These are phyloP conservation scores for Baryphthengus martii DNA, from an alignment of 2,113 vertebrate genomes.

Conservation along the genomic window DNA sequence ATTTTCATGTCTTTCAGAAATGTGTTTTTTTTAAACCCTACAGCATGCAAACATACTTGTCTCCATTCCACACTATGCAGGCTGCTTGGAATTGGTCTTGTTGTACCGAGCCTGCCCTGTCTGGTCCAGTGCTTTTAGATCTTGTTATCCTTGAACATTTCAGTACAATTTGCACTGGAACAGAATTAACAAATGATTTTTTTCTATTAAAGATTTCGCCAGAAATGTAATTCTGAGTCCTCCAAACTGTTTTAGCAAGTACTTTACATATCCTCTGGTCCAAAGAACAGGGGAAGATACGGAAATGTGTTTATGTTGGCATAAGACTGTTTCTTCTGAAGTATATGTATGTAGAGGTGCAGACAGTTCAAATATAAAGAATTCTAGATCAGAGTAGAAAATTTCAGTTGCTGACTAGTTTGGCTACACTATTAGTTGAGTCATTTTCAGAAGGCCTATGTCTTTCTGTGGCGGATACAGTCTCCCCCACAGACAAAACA, in stretches of 20 bases:
- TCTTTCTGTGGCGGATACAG: too few relatives aligned
- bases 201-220: neutral
- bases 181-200: neutral
- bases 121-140: neutral
- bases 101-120: neutral
- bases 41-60: neutral
- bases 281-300: neutral
- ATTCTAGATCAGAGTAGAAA: neutral
- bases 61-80: neutral
- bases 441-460: neutral
- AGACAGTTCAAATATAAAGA: neutral
- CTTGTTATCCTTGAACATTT: neutral
- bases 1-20: neutral
- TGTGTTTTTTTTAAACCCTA: accelerated
- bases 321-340: neutral
- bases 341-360: neutral
- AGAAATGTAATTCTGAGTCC: neutral
- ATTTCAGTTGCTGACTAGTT: neutral
- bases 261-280: neutral
- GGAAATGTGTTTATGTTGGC: neutral
- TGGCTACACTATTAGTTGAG: neutral
- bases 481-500: too few relatives aligned
- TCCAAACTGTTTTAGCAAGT: neutral
- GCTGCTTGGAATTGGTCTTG: neutral
- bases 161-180: neutral